Evolutionary conservation across 2,113 vertebrate species (phyloP).

Genomic region (Gobio gobio): DNA sequence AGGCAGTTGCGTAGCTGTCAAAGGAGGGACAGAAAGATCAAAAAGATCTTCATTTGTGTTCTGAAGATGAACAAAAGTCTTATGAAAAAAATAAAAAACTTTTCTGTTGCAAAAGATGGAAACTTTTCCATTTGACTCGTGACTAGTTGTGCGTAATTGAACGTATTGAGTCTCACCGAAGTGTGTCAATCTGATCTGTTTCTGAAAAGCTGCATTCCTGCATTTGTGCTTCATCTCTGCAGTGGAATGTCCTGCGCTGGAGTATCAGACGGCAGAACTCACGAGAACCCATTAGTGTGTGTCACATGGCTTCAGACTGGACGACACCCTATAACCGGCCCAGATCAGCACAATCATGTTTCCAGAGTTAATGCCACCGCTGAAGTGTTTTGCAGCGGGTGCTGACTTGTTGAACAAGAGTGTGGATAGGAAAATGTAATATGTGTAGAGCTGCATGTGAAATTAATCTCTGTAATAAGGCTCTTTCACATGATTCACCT

Average conservation of each 20-base stretch:
- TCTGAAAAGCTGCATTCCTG: not conserved
- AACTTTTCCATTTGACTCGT: not conserved
- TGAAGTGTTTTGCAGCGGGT: not conserved
- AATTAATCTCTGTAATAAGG: not conserved
- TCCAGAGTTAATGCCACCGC: not conserved
- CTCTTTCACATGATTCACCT: not conserved
- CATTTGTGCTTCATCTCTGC: constrained; percentile 6
- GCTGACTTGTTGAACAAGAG: not conserved
- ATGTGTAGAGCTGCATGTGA: not conserved
- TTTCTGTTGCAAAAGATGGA: too few relatives aligned
- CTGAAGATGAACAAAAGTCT: too few relatives aligned
- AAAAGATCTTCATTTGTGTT: too few relatives aligned
- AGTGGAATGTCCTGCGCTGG: not conserved
- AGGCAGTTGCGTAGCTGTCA: too few relatives aligned
- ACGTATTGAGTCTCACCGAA: not conserved
- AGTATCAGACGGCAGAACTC: not conserved
- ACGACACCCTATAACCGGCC: not conserved
- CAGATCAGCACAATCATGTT: not conserved
- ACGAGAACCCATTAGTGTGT: not conserved
- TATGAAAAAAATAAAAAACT: too few relatives aligned
- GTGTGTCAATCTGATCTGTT: too few relatives aligned
- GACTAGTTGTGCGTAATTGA: too few relatives aligned
- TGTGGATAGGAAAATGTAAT: not conserved
- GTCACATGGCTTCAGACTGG: not conserved
- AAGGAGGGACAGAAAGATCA: too few relatives aligned